A percentile compares a stretch with the other conserved stretches of the same genome.
Conservation (phyloP, 2,888 invertebrate genomes). For the Zaprionus obscuricornis region DNA sequence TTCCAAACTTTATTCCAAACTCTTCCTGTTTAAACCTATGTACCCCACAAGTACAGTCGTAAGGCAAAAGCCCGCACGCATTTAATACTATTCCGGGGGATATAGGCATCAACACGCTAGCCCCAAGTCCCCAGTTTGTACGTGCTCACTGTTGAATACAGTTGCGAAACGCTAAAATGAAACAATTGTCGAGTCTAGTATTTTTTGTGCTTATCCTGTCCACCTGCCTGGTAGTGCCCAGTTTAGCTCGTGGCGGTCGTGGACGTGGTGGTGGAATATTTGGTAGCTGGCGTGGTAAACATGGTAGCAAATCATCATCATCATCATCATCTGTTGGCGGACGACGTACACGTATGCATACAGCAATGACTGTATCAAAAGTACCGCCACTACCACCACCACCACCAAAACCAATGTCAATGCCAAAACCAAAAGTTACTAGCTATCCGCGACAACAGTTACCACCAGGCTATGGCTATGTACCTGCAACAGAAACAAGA, state of each 20-base stretch:
- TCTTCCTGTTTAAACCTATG: background rate
- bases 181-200: conserved; percentile 31
- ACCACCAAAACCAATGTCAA: conserved; percentile 32
- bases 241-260: conserved; percentile 73
- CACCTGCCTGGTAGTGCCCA: conserved; percentile 35
- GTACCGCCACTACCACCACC: conserved; percentile 54
- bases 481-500: conserved; percentile 14
- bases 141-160: conserved; percentile 48
- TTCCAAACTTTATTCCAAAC: background rate
- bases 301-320: conserved; percentile 74
- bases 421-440: conserved; percentile 39
- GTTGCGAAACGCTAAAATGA: conserved; percentile 53
- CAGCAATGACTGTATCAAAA: conserved; percentile 63
- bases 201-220: conserved; percentile 45
- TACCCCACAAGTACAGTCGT: conserved; percentile 10
- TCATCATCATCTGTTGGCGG: conserved; percentile 65
- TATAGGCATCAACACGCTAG: conserved; percentile 53
- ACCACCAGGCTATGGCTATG: conserved; percentile 54
- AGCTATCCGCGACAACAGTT: conserved; percentile 67
- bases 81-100: conserved; percentile 41
- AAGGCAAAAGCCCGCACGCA: conserved; percentile 54
- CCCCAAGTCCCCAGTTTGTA: conserved; percentile 48
- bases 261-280: conserved; percentile 80
- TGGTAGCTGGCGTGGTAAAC: conserved; percentile 79
- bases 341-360: conserved; percentile 69